Conservation (phyloP, 2,113 vertebrate genomes). For the Felis chaus region DNA sequence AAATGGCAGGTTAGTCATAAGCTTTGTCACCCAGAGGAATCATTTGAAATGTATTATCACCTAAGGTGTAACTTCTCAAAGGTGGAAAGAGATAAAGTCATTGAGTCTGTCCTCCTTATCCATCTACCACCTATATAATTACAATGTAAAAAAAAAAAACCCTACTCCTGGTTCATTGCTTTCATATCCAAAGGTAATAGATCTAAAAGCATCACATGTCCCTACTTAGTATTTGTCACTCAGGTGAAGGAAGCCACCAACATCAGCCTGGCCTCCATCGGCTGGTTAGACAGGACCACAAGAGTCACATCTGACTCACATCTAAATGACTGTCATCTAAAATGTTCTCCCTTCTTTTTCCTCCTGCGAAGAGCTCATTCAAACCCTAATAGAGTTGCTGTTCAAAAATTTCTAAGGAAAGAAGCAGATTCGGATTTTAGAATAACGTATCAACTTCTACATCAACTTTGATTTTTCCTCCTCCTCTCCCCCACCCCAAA, state of each 20-base stretch:
- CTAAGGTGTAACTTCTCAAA: neutral
- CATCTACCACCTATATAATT: neutral
- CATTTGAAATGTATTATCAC: neutral
- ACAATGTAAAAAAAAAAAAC: neutral
- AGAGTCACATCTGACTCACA: neutral
- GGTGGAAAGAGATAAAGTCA: neutral
- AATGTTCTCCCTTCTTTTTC: constrained; percentile 4
- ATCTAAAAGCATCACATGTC: neutral
- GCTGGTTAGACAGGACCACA: neutral
- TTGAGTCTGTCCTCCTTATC: neutral
- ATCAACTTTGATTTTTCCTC: constrained; percentile 51
- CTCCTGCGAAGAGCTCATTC: neutral
- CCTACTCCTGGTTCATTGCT: neutral
- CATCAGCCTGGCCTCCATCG: neutral
- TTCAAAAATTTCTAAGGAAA: constrained; percentile 67
- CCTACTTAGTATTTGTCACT: neutral
- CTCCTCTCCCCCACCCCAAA: neutral
- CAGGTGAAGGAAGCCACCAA: neutral
- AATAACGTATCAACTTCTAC: constrained; percentile 7
- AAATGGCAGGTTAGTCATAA: neutral
- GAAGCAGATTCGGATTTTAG: constrained; percentile 59
- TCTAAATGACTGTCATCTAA: neutral
- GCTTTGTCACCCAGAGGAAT: neutral
- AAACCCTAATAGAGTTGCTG: neutral
- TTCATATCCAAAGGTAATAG: neutral